Percentiles rank a stretch among this genome's conserved stretches.
phyloP scores from a whole-genome alignment of 1,140 invertebrate genomes.

The Phenacoccus solenopsis region DNA sequence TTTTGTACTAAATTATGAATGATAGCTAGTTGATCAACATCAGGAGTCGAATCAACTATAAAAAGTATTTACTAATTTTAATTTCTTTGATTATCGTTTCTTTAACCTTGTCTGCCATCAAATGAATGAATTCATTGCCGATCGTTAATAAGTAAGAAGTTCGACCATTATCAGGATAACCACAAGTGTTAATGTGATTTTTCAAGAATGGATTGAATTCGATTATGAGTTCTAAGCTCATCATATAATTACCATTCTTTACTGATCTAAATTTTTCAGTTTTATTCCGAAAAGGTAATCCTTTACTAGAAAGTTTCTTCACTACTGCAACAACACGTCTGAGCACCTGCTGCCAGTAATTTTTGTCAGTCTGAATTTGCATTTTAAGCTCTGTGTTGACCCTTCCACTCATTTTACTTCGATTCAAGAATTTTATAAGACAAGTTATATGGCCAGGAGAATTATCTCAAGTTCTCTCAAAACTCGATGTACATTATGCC shows the following conservation, averaged over 20 bases:
- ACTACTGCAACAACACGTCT: conserved; percentile 25
- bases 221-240: conserved; percentile 24
- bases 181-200: conserved; percentile 29
- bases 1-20: conserved; percentile 12
- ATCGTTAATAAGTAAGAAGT: conserved; percentile 30
- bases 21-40: conserved; percentile 19
- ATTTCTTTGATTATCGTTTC: not conserved
- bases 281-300: conserved; percentile 26
- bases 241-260: conserved; percentile 27
- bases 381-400: conserved; percentile 20
- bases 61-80: conserved; percentile 18
- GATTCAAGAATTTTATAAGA: conserved; percentile 21
- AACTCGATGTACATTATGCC: conserved; percentile 26
- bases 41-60: conserved; percentile 18
- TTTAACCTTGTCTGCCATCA: conserved; percentile 18
- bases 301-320: conserved; percentile 25
- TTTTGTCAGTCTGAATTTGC: conserved; percentile 22
- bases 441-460: conserved; percentile 24
- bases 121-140: conserved; percentile 31
- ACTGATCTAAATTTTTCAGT: conserved; percentile 24
- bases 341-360: conserved; percentile 26
- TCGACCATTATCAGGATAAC: conserved; percentile 29
- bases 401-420: conserved; percentile 19
- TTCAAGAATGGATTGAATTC: conserved; percentile 32
- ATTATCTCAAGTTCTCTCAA: conserved; percentile 27